phyloP scores from a whole-genome alignment of 2,888 invertebrate genomes.

The Yponomeuta cagnagella region DNA sequence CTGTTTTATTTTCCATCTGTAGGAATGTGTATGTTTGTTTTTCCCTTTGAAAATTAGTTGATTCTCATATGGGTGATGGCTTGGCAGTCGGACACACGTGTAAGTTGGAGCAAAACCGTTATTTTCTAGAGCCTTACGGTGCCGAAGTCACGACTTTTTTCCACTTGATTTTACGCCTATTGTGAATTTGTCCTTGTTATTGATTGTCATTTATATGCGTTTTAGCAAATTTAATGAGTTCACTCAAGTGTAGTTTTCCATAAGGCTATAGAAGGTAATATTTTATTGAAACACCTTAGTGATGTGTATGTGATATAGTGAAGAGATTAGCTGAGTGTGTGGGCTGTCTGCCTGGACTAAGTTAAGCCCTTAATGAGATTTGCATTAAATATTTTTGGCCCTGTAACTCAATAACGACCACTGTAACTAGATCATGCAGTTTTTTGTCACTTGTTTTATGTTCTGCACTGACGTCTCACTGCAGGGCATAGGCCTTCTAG shows the following conservation, averaged over 20 bases:
- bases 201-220: conserved; percentile 54
- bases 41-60: conserved; percentile 61
- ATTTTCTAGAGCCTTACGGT: background rate
- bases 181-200: conserved; percentile 56
- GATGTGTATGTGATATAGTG: background rate
- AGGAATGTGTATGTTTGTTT: conserved; percentile 64
- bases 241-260: background rate
- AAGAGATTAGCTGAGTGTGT: conserved; percentile 18
- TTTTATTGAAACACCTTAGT: background rate
- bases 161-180: conserved; percentile 1
- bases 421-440: background rate
- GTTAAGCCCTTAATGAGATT: conserved; percentile 35
- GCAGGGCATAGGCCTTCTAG: too few species aligned
- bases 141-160: conserved; percentile 2
- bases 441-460: background rate
- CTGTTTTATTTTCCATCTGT: conserved; percentile 48
- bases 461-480: background rate
- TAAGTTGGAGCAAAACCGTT: conserved; percentile 37
- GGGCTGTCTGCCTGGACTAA: conserved; percentile 25
- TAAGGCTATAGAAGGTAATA: background rate
- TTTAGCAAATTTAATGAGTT: conserved; percentile 22
- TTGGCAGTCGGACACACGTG: conserved; percentile 74
- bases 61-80: conserved; percentile 74
- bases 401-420: background rate
- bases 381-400: conserved; percentile 27